Conservation (phyloP, 2,888 invertebrate genomes). For the Drosophila engyochracea region DNA sequence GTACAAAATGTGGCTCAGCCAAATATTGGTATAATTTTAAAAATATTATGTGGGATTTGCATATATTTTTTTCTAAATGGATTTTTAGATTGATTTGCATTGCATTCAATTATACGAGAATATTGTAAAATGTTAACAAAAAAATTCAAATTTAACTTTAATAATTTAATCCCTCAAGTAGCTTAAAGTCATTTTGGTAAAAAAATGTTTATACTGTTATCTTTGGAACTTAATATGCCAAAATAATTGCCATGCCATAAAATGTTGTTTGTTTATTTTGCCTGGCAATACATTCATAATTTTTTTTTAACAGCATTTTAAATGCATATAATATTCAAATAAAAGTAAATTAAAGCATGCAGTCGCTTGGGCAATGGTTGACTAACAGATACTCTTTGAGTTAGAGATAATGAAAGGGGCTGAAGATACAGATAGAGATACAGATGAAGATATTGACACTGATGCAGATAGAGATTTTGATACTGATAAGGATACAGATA, state of each 20-base stretch:
- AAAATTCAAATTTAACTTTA: not conserved
- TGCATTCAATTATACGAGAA: not conserved
- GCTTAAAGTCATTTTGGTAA: not conserved
- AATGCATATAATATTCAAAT: slow-evolving; percentile 9
- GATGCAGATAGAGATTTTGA: not conserved
- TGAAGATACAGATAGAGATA: not conserved
- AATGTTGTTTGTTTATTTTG: slow-evolving; percentile 37
- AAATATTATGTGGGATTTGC: not conserved
- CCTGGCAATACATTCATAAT: slow-evolving; percentile 11
- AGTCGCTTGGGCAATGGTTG: too few species aligned
- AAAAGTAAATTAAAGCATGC: not conserved
- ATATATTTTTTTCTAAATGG: not conserved
- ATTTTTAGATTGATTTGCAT: not conserved
- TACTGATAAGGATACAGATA: not conserved
- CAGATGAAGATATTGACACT: not conserved
- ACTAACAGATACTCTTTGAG: not conserved
- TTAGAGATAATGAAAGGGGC: not conserved
- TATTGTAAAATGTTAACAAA: not conserved
- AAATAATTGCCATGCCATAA: slow-evolving; percentile 40
- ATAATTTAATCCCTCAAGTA: not conserved
- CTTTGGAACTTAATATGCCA: slow-evolving; percentile 23
- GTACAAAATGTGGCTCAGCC: not conserved
- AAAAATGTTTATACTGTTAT: slow-evolving; percentile 5
- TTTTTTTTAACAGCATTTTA: slow-evolving; percentile 21
- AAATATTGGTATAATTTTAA: slow-evolving; percentile 7